Percentiles rank a stretch among this genome's conserved stretches.
These are phyloP conservation scores for Channa argus DNA, from an alignment of 2,113 vertebrate genomes.

Conservation along the genomic window DNA sequence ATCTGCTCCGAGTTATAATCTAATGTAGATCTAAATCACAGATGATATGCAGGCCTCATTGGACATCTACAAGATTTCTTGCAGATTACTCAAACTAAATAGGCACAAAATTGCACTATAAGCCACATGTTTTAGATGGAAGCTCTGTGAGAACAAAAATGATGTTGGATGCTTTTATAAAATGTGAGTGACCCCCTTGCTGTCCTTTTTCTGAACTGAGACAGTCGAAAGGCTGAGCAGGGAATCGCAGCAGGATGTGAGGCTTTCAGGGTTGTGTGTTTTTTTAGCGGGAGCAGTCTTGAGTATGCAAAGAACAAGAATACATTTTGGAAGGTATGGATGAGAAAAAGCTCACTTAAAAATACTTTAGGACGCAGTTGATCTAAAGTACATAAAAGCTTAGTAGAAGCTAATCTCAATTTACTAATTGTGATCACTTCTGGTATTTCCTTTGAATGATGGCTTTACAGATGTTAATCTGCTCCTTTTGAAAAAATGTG, in stretches of 20 bases:
- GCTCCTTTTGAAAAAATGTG: neutral
- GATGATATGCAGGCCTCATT: conserved; percentile 60
- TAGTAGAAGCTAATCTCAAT: neutral
- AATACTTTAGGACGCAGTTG: neutral
- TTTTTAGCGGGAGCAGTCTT: conserved; percentile 32
- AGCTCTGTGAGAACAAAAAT: conserved; percentile 38
- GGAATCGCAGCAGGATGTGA: conserved; percentile 27
- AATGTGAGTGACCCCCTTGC: conserved; percentile 18
- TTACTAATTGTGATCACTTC: neutral
- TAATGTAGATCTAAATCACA: conserved; percentile 34
- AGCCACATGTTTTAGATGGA: conserved; percentile 62
- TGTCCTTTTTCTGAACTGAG: conserved; percentile 36
- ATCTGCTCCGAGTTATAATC: conserved; percentile 63
- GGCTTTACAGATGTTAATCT: neutral
- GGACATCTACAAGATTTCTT: conserved; percentile 52
- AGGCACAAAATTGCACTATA: conserved; percentile 58
- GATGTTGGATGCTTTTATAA: conserved; percentile 37
- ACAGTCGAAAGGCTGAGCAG: conserved; percentile 28
- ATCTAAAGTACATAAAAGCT: neutral
- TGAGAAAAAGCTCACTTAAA: neutral
- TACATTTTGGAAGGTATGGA: conserved; percentile 10
- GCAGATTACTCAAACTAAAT: conserved; percentile 62
- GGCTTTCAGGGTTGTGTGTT: neutral
- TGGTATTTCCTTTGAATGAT: conserved; percentile 4
- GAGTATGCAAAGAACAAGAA: conserved; percentile 27